Evolutionary conservation across 1,140 invertebrate species (phyloP).

Genomic region (Drosophila azteca): DNA sequence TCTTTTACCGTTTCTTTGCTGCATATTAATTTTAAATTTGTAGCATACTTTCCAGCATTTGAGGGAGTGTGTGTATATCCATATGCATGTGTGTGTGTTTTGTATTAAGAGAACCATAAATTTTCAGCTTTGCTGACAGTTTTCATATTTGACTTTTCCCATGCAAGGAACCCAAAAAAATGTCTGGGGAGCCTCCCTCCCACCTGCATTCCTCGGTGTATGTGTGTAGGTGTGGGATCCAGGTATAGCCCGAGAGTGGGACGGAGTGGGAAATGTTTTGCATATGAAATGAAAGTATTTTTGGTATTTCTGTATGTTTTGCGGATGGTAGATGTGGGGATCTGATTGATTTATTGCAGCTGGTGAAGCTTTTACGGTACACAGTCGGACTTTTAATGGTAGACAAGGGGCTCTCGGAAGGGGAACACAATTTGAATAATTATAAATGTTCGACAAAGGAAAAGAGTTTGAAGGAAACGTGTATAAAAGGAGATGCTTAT

Average conservation of each 20-base stretch:
- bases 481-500: not conserved
- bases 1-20: constrained; percentile 16
- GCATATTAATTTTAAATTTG: constrained; percentile 77
- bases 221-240: constrained; percentile 24
- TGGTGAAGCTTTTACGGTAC: not conserved
- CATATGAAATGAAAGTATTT: constrained; percentile 44
- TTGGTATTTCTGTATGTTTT: constrained; percentile 20
- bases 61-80: constrained; percentile 5
- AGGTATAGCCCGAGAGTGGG: constrained; percentile 20
- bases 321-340: constrained; percentile 12
- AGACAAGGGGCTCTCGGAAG: no score
- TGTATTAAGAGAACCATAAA: constrained; percentile 72
- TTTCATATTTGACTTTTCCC: constrained; percentile 75
- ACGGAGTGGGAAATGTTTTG: constrained; percentile 15
- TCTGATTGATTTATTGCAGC: constrained; percentile 34
- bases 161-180: constrained; percentile 59
- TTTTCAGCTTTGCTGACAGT: constrained; percentile 68
- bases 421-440: not conserved
- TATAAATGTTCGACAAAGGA: not conserved
- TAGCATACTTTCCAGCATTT: constrained; percentile 60
- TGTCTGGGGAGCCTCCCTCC: not conserved
- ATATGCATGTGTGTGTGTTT: constrained; percentile 18
- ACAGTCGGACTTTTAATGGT: no score
- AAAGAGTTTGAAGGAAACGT: not conserved
- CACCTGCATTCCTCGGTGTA: constrained; percentile 33